phyloP scores from a whole-genome alignment of 2,113 vertebrate species.

The Capreolus pygargus region DNA sequence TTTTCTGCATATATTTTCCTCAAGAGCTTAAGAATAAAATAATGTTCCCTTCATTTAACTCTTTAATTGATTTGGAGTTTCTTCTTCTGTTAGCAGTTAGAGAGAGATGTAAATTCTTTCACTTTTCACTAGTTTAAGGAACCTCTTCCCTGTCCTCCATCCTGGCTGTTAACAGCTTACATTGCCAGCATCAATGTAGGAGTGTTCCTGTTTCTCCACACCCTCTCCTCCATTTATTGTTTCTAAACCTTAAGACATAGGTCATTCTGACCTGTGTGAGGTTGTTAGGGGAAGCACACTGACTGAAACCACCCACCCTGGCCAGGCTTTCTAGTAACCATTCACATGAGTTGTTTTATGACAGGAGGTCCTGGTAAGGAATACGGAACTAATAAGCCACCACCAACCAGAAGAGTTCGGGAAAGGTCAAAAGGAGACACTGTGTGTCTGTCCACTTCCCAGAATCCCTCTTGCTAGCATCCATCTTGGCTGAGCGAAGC shows the following conservation, averaged over 20 bases:
- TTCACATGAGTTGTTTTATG: too few species aligned
- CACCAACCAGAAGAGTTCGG: too few species aligned
- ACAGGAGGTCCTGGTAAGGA: too few species aligned
- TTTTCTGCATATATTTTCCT: not conserved
- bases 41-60: not conserved
- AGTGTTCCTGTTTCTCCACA: fast-evolving
- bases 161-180: not conserved
- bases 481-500: too few species aligned
- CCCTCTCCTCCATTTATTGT: not conserved
- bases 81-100: not conserved
- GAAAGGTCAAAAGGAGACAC: too few species aligned
- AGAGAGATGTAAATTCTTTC: not conserved
- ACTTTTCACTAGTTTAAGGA: not conserved
- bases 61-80: not conserved
- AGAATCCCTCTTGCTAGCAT: too few species aligned
- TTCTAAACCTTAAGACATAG: not conserved
- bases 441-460: too few species aligned
- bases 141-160: not conserved
- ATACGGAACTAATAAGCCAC: too few species aligned
- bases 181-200: not conserved
- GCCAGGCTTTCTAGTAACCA: too few species aligned
- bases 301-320: too few species aligned
- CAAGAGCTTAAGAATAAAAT: not conserved
- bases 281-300: too few species aligned
- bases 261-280: not conserved